Conservation (phyloP, 2,113 vertebrate genomes). For the Arothron firmamentum region DNA sequence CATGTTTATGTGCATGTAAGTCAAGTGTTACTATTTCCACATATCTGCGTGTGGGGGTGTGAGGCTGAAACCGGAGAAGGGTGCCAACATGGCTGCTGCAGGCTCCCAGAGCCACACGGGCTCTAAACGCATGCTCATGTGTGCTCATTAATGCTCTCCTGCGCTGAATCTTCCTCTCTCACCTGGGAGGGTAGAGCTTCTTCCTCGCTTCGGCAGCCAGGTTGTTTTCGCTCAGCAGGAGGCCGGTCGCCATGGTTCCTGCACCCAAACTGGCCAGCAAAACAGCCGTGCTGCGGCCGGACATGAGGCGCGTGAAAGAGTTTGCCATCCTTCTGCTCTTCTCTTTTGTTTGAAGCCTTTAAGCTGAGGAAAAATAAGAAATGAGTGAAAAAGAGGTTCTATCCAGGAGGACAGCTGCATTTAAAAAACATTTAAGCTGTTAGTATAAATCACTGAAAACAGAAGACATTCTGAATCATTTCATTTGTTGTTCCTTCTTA, state of each 20-base stretch:
- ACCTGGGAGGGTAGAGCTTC: constrained; percentile 89
- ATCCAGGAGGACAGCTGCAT: not conserved
- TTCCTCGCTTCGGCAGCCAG: constrained; percentile 69
- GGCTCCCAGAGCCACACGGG: not conserved
- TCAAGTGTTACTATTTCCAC: no score
- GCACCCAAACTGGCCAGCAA: constrained; percentile 80
- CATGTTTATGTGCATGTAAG: no score
- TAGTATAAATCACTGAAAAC: no score
- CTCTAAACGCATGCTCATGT: no score
- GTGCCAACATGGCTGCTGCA: no score
- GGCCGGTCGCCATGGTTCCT: constrained; percentile 78
- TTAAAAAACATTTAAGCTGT: no score
- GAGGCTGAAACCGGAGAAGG: no score
- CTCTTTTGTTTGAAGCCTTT: constrained; percentile 3
- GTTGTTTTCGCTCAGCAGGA: constrained; percentile 75
- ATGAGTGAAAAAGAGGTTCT: not conserved
- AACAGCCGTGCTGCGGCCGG: constrained; percentile 76
- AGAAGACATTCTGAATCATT: no score
- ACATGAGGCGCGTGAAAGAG: constrained; percentile 82
- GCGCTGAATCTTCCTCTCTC: not conserved
- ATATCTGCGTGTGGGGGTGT: no score
- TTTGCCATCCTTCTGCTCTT: constrained; percentile 74
- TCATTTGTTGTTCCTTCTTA: no score
- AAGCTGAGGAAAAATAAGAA: constrained; percentile 25
- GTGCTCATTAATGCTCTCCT: not conserved